These are phyloP conservation scores for Panulirus ornatus DNA, from an alignment of 1,140 invertebrate species.

Conservation along the genomic window DNA sequence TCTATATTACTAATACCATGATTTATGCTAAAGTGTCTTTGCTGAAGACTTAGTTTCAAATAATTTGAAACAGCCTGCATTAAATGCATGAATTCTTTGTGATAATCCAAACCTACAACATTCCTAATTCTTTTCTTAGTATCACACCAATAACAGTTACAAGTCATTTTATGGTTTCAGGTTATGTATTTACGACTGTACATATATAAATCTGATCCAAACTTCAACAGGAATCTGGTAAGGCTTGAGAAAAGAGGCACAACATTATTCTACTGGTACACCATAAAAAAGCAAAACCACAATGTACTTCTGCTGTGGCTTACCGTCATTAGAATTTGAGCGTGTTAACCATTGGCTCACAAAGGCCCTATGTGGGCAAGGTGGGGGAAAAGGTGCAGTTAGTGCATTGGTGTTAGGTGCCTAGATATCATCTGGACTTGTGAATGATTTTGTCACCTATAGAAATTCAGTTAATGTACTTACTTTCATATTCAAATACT, in stretches of 20 bases:
- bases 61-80: no score
- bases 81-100: no score
- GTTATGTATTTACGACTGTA: background rate
- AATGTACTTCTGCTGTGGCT: constrained; percentile 64
- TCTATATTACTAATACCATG: no score
- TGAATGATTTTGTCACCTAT: constrained; percentile 10
- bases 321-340: constrained; percentile 72
- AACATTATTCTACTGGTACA: background rate
- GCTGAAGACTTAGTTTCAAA: no score
- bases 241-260: background rate
- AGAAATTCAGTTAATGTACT: no score
- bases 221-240: background rate
- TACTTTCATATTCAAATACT: no score
- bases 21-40: no score
- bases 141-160: no score
- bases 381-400: constrained; percentile 60
- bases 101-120: no score
- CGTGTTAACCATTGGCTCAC: constrained; percentile 73
- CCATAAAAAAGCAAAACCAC: constrained; percentile 43
- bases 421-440: background rate
- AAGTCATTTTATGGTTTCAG: no score
- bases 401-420: constrained; percentile 39
- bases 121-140: no score
- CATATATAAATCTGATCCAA: background rate
- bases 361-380: constrained; percentile 51